A percentile compares a stretch with the other conserved stretches of the same genome.
Evolutionary conservation across 2,888 invertebrate genomes (phyloP).

Genomic region (Idaea aversata): DNA sequence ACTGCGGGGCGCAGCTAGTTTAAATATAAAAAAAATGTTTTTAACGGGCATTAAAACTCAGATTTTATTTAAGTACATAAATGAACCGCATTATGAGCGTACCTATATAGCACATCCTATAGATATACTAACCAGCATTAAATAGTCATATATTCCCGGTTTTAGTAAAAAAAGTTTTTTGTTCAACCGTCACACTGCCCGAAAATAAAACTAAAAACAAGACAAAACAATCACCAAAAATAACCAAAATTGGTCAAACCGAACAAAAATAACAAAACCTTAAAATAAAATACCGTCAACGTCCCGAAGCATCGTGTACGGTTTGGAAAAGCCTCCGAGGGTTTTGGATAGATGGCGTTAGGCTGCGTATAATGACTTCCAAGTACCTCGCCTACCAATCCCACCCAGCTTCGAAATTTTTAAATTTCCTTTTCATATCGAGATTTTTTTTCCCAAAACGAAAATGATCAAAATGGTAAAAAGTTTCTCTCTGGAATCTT

Average conservation of each 20-base stretch:
- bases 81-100: too few relatives aligned
- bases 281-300: constrained; percentile 36
- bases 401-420: constrained; percentile 5
- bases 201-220: constrained; percentile 5
- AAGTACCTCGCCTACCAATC: constrained; percentile 37
- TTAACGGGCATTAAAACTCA: too few relatives aligned
- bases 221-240: background rate
- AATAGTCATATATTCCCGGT: background rate
- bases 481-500: constrained; percentile 25
- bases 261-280: constrained; percentile 19
- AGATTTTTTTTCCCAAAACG: constrained; percentile 12
- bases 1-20: too few relatives aligned
- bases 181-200: background rate
- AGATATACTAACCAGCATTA: constrained; percentile 1
- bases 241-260: background rate
- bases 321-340: constrained; percentile 74
- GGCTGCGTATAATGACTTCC: constrained; percentile 61
- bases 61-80: too few relatives aligned
- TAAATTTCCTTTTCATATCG: background rate
- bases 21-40: too few relatives aligned
- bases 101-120: too few relatives aligned
- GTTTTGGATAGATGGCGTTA: constrained; percentile 78
- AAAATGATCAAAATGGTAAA: constrained; percentile 32
- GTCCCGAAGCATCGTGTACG: constrained; percentile 73
- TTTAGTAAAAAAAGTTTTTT: background rate